Evolutionary conservation across 2,797 vertebrate species (phyloP), one percentile per base, ranked within the genome.

Genomic region (Poeciliopsis paucimaculata): DNA sequence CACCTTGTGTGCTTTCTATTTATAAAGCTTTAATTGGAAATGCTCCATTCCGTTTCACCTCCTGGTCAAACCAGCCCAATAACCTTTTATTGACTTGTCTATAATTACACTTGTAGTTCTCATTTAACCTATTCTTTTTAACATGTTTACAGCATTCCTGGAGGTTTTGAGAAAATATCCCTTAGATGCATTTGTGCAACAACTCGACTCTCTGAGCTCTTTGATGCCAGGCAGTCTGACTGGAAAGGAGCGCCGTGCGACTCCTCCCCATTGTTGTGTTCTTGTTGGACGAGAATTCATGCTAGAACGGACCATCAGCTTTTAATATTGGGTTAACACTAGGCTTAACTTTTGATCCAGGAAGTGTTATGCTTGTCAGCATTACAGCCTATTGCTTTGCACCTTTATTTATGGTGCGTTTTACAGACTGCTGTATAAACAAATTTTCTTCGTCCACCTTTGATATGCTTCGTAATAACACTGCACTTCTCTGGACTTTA

Each of bases 401-500:
- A 41, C 20, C 36, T 43, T 41, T 70, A 43, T 41, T 70, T 41
- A 70, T 70, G 23, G 20, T 41, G 66, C 39, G 20, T 70, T 70
- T 70, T 70, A 70, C 26, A 41, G 4, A 26, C 66, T 70, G 66
- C 66, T 70, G 11, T 43, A 70, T 43, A 70, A 70, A 70, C 39
- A 70, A 7, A 13, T 15, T 43, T 43, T n/a, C 4, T 74, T 41
- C 1, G 23, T n/a, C 51, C 2, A 53, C 55, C 26, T 39, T 43
- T 77, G 20, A 34, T 62, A 36, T 26, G 70, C 60, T 64, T 70
- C 13, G 73, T 8, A 45, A 80, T 23, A 62, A 46, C 41, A 6
- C 53, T 12, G 5, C 3, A 60, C 60, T 41, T 39, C 39, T 62
- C 39, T 72, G 31, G 47, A 66, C 41, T 77, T 83, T 41, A 75